A percentile compares a stretch with the other conserved stretches of the same genome.
Conservation (phyloP, 2,113 vertebrate genomes). For the Anoplopoma fimbria region DNA sequence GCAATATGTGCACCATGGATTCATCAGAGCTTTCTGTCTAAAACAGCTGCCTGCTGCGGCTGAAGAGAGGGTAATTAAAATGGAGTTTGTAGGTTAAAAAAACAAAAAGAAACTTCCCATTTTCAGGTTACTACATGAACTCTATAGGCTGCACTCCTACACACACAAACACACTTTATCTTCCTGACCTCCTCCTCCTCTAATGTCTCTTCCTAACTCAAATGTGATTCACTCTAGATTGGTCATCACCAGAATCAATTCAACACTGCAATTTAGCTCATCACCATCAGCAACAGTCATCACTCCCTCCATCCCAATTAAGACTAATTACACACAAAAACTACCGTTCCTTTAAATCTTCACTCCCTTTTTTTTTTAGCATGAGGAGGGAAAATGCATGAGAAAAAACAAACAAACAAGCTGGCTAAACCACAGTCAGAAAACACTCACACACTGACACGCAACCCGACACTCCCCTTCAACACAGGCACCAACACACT, state of each 20-base stretch:
- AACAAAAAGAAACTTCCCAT: not conserved
- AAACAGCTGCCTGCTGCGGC: not conserved
- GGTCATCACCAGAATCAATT: conserved; percentile 15
- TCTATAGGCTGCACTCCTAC: not conserved
- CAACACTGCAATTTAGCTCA: conserved; percentile 22
- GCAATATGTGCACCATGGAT: not conserved
- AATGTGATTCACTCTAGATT: conserved; percentile 16
- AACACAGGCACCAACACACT: too few relatives aligned
- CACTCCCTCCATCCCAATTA: conserved; percentile 24
- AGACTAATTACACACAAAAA: conserved; percentile 63
- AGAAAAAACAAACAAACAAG: conserved; percentile 20
- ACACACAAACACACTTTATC: not conserved
- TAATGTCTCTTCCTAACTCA: not conserved
- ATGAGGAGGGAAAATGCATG: conserved; percentile 48
- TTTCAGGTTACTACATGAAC: not conserved
- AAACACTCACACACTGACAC: not conserved
- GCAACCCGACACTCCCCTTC: conserved; percentile 53
- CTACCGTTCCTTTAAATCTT: conserved; percentile 77
- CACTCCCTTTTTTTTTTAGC: conserved; percentile 54
- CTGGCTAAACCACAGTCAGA: conserved; percentile 47
- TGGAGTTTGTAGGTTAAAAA: not conserved
- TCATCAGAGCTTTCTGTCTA: not conserved
- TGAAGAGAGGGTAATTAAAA: not conserved
- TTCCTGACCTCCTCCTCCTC: not conserved
- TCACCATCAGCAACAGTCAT: not conserved